A percentile compares a stretch with the other conserved stretches of the same genome.
Evolutionary conservation across 2,888 invertebrate species (phyloP).

Genomic region (Cacoxenus indagator): DNA sequence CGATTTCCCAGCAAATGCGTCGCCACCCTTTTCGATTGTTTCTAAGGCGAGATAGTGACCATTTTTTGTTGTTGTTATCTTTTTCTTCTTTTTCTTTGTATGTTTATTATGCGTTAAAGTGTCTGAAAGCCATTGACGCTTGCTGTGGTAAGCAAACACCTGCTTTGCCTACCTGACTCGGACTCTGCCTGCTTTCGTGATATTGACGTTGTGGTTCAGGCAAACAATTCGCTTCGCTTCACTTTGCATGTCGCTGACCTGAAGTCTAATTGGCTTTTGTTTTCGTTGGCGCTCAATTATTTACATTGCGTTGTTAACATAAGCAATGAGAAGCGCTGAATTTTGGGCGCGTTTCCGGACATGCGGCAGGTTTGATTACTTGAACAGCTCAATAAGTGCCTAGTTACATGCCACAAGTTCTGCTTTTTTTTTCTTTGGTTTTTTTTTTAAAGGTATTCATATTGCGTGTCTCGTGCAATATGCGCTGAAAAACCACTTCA

Average conservation of each 20-base stretch:
- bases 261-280: background rate
- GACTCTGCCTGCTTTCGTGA: too few species aligned
- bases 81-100: background rate
- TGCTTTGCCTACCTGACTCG: too few species aligned
- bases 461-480: conserved; percentile 5
- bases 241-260: background rate
- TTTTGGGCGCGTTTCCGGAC: conserved; percentile 16
- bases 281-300: conserved; percentile 59
- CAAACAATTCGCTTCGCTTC: background rate
- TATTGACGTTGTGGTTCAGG: too few species aligned
- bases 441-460: background rate
- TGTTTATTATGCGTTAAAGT: background rate
- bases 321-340: conserved; percentile 55
- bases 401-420: conserved; percentile 44
- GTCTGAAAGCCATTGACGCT: background rate
- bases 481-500: background rate
- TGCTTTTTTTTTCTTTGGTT: background rate
- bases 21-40: conserved; percentile 46
- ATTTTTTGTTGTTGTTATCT: conserved; percentile 19
- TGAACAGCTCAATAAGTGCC: conserved; percentile 14
- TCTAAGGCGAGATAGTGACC: conserved; percentile 39
- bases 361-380: conserved; percentile 37
- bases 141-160: too few species aligned
- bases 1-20: background rate
- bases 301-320: conserved; percentile 64